These are phyloP conservation scores for Fopius arisanus DNA, from an alignment of 1,140 invertebrate species.

Conservation along the genomic window DNA sequence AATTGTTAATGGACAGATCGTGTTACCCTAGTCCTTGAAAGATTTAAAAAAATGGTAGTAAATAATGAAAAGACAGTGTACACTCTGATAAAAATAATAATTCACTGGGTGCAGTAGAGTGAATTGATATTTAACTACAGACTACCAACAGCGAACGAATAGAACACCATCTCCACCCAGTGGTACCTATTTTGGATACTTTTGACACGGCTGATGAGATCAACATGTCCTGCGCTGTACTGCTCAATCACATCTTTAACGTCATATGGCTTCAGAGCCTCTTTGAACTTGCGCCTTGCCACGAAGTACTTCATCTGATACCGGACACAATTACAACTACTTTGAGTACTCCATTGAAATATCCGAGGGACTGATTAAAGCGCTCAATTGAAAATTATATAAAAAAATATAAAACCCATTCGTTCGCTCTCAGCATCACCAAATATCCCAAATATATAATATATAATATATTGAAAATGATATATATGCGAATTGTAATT, in stretches of 20 bases:
- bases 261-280: constrained; percentile 95
- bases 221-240: constrained; percentile 93
- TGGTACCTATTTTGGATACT: constrained; percentile 83
- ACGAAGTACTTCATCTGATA: constrained; percentile 93
- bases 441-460: too few species aligned
- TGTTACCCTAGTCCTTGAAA: too few species aligned
- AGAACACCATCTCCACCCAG: constrained; percentile 22
- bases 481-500: too few species aligned
- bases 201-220: constrained; percentile 88
- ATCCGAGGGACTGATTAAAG: too few species aligned
- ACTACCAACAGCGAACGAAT: constrained; percentile 33
- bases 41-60: background rate
- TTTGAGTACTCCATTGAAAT: background rate
- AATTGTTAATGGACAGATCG: too few species aligned
- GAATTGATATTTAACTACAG: background rate
- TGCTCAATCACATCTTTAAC: constrained; percentile 98
- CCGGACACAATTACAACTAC: constrained; percentile 37
- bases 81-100: background rate
- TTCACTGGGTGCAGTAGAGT: background rate
- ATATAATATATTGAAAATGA: too few species aligned
- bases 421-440: constrained; percentile 29
- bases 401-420: constrained; percentile 3
- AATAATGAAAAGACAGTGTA: background rate
- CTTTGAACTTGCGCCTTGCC: constrained; percentile 92
- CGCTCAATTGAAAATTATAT: too few species aligned